Base-by-base conservation (phyloP, 2,113 vertebrate species). In the Psittacus erithacus region DNA sequence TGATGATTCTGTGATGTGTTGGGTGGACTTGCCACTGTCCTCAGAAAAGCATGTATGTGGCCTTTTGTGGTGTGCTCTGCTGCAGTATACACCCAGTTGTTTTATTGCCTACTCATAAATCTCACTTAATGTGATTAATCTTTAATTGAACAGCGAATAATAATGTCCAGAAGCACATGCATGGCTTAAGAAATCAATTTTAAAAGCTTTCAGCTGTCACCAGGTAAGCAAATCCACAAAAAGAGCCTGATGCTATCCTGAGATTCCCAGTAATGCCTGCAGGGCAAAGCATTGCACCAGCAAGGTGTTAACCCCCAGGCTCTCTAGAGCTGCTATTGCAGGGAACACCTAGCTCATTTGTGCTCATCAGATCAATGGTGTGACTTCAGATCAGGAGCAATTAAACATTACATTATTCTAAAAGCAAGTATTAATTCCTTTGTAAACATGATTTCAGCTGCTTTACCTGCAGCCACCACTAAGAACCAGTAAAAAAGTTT, bases 61-160 rank as follows among this genome's bases (percentile, higher is more conserved):
- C 41, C 3, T 11, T 25, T 9, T 0, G 1, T 5, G 11, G 43
- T 22, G 39, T 0, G 0, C 19, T 22, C 9, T 15, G 8, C 5
- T 18, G 71, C 29, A 70, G 19, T 9, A 7, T 1, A 1, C 1
- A 1, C 33, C 1, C 7, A 2, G 0, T 1, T 16, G 5, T 13
- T 73, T 3, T 10, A 1, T 33, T 55, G 15, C 16, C 62, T 60
- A 0, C 44, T 22, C 18, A 0, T 19, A 11, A 16, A 9, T 52
- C 7, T 10, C 4, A 1, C 0, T 13, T 39, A 12, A 6, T 13
- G 50, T 20, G 64, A 8, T 57, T 7, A 17, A 1, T 44, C n/a
- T 73, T 17, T 13, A 10, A 4, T 60, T 12, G 35, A 57, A 7
- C 7, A 16, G 3, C 35, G 39, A 38, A 2, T 17, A 33, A 2